Evolutionary conservation across 2,113 vertebrate genomes (phyloP), one percentile per base, ranked within the genome.

Genomic region (Orthonyx spaldingii): DNA sequence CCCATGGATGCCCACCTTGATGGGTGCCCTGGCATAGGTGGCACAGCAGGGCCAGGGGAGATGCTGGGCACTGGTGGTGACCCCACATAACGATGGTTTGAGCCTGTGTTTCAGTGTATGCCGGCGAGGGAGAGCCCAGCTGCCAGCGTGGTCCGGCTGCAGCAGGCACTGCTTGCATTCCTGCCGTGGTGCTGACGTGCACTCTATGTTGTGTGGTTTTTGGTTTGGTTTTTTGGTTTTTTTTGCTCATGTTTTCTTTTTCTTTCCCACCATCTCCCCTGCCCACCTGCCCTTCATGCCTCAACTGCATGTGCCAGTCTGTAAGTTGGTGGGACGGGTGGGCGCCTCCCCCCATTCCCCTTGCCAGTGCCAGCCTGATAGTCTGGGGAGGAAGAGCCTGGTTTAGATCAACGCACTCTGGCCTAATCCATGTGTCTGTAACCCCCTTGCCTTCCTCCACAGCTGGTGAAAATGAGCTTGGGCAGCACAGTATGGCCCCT

Each of bases 281-380:
- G 97, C 97, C 98, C 53, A 96, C 97, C 97, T 97, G 90, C 66
- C 95, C 87, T 96, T 91, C 95, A 94, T 96, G 90, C 93, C 94
- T 95, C 69, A 96, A 98, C 98, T 97, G 98, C 98, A 97, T 98
- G 98, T 87, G 24, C 92, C 98, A 99, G 99, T 99, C 98, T 99
- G 99, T 99, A 99, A 99, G 99, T 98, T 96, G 98, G 89, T 95
- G 84, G 82, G 70, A 42, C 0, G 74, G 64, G 93, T 90, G 79
- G 71, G 87, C 0, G 0, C 71, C 81, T 82, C 65, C 71, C 42
- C 41, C 24, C 52, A 82, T 93, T 90, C 39, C 65, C 65, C 44
- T 81, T 91, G 84, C 80, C 80, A 56, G n/a, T 80, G 90, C 83
- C 5, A 5, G 72, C 78, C 53, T 64, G 2, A 0, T 81, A 32